Conservation (phyloP, 2,888 invertebrate genomes). For the Pollenia amentaria region DNA sequence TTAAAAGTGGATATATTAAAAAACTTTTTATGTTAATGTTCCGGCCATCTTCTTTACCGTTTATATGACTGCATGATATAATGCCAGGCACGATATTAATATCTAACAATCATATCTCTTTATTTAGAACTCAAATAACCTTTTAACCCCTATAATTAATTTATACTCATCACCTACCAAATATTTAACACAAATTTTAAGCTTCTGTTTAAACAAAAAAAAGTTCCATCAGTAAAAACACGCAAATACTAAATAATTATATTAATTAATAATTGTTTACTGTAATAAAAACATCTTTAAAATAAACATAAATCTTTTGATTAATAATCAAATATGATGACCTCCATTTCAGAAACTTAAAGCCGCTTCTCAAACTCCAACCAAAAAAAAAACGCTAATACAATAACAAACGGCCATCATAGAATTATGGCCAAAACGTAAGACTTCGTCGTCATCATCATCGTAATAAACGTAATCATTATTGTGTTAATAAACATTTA, state of each 20-base stretch:
- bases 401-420: conserved; percentile 38
- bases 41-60: too few relatives aligned
- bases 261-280: conserved; percentile 52
- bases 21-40: too few relatives aligned
- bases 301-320: conserved; percentile 61
- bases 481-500: conserved; percentile 56
- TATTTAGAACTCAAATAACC: neutral
- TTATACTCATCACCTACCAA: neutral
- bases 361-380: conserved; percentile 4
- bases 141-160: neutral
- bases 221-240: conserved; percentile 14
- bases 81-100: too few relatives aligned
- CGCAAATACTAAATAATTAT: conserved; percentile 31
- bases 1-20: too few relatives aligned
- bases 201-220: conserved; percentile 19
- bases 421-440: conserved; percentile 13
- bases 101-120: neutral
- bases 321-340: conserved; percentile 58
- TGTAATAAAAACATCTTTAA: conserved; percentile 33
- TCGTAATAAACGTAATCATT: conserved; percentile 16
- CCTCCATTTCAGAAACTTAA: conserved; percentile 57
- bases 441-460: neutral
- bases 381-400: conserved; percentile 8
- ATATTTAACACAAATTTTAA: neutral
- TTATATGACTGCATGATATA: neutral